Evolutionary conservation across 2,888 invertebrate genomes (phyloP), one percentile per base, ranked within the genome.

Genomic region (Agrochola macilenta): DNA sequence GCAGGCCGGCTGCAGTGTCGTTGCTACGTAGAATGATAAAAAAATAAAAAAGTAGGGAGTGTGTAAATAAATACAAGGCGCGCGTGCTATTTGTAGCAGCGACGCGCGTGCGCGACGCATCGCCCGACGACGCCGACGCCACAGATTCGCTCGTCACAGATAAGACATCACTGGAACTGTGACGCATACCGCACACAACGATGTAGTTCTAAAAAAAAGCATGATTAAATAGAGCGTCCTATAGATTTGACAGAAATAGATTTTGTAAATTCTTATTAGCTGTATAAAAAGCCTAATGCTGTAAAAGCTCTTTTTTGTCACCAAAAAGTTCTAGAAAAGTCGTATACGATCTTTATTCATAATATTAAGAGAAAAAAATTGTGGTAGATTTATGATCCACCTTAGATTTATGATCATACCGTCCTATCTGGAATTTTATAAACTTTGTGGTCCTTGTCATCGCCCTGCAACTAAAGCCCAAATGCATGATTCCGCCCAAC

Each of bases 51-150:
- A 89, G 83, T 89, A 93, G 94, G 94, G 93, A 93, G 93, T 90
- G 90, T 90, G 92, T 93, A 94, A 94, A 94, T 95, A 95, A 93
- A 87, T 86, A 94, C 89, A 88, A 88, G 89, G 89, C 93, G 93
- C 93, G 93, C 91, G 93, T 91, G 95, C 95, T 95, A 96, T 96
- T 95, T 94, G 94, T 89, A 90, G 93, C 93, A 58, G 82, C 60
- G 87, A 89, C 90, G 93, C 94, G 95, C 94, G 91, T 91, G 85
- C 87, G 86, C 84, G 87, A 81, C 89, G 88, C 80, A 82, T 77
- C 76, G 83, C 87, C 87, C 86, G 85, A 71, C 84, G 66, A 78
- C 81, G 83, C 81, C 84, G 66, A 78, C 81, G 83, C 81, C 88
- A 88, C 69, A 88, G 89, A 89, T 70, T 84, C 73, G 49, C 78